Conservation (phyloP, 2,888 invertebrate species). For the Phrixothrix hirtus region DNA sequence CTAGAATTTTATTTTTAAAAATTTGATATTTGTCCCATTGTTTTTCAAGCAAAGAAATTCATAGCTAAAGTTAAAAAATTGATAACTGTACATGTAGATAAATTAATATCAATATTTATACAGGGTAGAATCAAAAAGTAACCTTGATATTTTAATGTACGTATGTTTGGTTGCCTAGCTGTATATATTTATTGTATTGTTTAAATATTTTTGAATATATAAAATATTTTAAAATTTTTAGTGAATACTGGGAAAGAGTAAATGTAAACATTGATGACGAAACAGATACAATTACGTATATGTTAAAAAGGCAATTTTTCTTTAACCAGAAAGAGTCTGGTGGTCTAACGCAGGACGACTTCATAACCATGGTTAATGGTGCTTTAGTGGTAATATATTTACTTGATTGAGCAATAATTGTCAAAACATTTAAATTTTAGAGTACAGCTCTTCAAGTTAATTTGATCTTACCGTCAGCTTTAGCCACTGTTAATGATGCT, state of each 20-base stretch:
- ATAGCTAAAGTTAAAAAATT: too few relatives aligned
- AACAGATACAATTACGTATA: conserved; percentile 63
- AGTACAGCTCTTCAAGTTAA: conserved; percentile 40
- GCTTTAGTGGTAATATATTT: conserved; percentile 60
- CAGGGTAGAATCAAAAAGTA: too few relatives aligned
- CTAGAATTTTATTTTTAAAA: too few relatives aligned
- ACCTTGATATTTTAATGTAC: too few relatives aligned
- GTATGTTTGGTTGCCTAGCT: too few relatives aligned
- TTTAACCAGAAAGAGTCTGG: conserved; percentile 61
- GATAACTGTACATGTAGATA: too few relatives aligned
- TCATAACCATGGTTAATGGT: conserved; percentile 62
- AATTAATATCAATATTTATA: too few relatives aligned
- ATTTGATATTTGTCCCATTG: too few relatives aligned
- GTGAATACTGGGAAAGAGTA: conserved; percentile 39
- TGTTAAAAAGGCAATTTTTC: conserved; percentile 58
- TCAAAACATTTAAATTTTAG: conserved; percentile 26
- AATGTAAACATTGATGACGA: conserved; percentile 48
- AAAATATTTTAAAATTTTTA: too few relatives aligned
- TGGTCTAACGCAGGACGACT: conserved; percentile 57
- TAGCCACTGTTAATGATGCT: conserved; percentile 46
- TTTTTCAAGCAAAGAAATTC: too few relatives aligned
- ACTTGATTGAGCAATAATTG: not conserved
- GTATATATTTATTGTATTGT: too few relatives aligned
- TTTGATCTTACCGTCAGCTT: conserved; percentile 15
- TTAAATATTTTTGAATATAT: too few relatives aligned